Evolutionary conservation across 2,797 vertebrate species (phyloP).

Genomic region (Falco concolor): DNA sequence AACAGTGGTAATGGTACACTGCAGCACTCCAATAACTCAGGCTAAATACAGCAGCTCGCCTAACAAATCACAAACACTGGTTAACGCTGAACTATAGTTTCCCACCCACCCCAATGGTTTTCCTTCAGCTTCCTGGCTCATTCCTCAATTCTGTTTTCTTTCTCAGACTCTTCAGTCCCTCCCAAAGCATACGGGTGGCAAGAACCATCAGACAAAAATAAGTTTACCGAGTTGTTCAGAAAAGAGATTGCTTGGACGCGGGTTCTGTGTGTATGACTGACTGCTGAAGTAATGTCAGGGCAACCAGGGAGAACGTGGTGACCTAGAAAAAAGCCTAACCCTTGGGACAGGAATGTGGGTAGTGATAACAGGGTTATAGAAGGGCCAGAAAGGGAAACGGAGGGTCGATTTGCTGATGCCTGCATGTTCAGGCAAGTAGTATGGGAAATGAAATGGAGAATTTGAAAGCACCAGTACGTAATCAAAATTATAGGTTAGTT

Average conservation of each 20-base stretch:
- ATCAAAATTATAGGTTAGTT: conserved; percentile 26
- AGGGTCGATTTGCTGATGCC: not conserved
- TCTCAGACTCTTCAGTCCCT: not conserved
- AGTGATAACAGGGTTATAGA: conserved; percentile 41
- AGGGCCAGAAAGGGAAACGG: conserved; percentile 4
- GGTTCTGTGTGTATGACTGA: not conserved
- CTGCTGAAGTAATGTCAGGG: not conserved
- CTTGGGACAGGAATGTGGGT: conserved; percentile 7
- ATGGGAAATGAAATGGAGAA: not conserved
- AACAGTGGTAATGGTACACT: not conserved
- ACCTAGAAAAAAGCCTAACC: conserved; percentile 48
- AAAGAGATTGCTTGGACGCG: not conserved
- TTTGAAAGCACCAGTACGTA: not conserved
- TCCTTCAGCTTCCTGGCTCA: not conserved
- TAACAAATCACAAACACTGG: not conserved
- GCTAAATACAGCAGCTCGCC: not conserved
- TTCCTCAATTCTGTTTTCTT: not conserved
- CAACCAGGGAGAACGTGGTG: conserved; percentile 21
- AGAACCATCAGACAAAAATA: not conserved
- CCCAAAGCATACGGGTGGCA: not conserved
- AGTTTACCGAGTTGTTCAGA: not conserved
- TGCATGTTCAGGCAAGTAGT: not conserved
- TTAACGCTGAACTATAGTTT: not conserved
- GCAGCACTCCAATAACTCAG: not conserved
- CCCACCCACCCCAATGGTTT: not conserved